Conservation (phyloP, 2,797 vertebrate species). For the Arrhamphus sclerolepis region DNA sequence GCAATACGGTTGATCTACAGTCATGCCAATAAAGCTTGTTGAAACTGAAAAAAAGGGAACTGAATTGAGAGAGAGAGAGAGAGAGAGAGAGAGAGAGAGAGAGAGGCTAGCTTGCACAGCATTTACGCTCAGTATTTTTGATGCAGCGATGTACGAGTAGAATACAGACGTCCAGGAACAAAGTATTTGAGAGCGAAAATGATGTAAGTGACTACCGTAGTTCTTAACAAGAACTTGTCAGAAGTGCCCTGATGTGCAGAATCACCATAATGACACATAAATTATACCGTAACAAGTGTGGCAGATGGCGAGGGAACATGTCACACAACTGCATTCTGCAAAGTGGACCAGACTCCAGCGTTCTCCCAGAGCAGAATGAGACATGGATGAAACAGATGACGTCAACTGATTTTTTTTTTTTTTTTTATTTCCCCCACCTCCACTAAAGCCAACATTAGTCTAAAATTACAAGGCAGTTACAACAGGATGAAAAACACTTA, state of each 20-base stretch:
- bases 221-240: slow-evolving; percentile 23
- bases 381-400: slow-evolving; percentile 35
- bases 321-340: slow-evolving; percentile 43
- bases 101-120: too few species aligned
- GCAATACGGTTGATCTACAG: too few species aligned
- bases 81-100: too few species aligned
- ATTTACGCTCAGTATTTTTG: too few species aligned
- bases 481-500: slow-evolving; percentile 8
- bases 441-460: slow-evolving; percentile 9
- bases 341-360: slow-evolving; percentile 22
- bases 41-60: too few species aligned
- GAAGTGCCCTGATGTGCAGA: slow-evolving; percentile 30
- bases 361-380: slow-evolving; percentile 21
- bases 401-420: slow-evolving; percentile 27
- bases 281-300: slow-evolving; percentile 34
- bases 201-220: slow-evolving; percentile 17
- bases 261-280: slow-evolving; percentile 38
- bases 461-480: slow-evolving; percentile 6
- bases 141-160: too few species aligned
- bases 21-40: too few species aligned
- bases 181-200: slow-evolving; percentile 19
- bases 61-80: too few species aligned
- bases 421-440: not conserved
- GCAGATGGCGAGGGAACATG: slow-evolving; percentile 46
- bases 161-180: too few species aligned